Percentiles rank a stretch among this genome's conserved stretches.
phyloP scores from a whole-genome alignment of 2,113 vertebrate species.

The Psilopogon haemacephalus region DNA sequence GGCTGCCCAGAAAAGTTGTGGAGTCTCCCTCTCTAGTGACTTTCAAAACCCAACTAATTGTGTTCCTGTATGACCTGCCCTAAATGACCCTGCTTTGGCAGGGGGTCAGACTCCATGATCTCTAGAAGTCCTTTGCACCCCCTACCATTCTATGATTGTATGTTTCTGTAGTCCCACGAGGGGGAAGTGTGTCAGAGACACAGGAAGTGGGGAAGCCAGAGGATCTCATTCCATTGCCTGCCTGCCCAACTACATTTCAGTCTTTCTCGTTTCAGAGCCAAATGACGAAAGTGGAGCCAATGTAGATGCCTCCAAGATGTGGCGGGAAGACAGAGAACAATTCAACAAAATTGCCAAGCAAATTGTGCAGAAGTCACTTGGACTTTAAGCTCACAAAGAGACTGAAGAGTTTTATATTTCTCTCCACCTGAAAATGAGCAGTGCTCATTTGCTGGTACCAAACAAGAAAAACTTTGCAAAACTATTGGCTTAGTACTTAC shows the following conservation, averaged over 20 bases:
- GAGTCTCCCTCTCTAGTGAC: no score
- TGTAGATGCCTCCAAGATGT: constrained; percentile 97
- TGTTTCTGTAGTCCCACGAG: neutral
- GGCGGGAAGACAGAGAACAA: constrained; percentile 93
- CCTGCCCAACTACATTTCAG: neutral
- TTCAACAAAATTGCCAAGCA: constrained; percentile 91
- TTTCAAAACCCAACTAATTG: no score
- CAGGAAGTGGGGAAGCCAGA: neutral
- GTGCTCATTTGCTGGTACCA: constrained; percentile 57
- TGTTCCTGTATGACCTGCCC: no score
- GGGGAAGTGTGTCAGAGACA: neutral
- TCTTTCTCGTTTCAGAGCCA: constrained; percentile 81
- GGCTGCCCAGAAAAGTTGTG: no score
- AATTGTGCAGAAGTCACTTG: constrained; percentile 92
- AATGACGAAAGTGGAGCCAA: constrained; percentile 97
- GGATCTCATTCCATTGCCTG: neutral
- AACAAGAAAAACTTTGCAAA: constrained; percentile 49
- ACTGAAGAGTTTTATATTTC: constrained; percentile 47
- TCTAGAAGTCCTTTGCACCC: no score
- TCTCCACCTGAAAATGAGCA: neutral
- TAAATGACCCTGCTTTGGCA: no score
- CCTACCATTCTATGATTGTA: no score
- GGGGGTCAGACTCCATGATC: no score
- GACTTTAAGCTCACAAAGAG: constrained; percentile 75
- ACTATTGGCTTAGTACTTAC: constrained; percentile 16